Conservation (phyloP, 2,797 vertebrate genomes). For the Discoglossus pictus region DNA sequence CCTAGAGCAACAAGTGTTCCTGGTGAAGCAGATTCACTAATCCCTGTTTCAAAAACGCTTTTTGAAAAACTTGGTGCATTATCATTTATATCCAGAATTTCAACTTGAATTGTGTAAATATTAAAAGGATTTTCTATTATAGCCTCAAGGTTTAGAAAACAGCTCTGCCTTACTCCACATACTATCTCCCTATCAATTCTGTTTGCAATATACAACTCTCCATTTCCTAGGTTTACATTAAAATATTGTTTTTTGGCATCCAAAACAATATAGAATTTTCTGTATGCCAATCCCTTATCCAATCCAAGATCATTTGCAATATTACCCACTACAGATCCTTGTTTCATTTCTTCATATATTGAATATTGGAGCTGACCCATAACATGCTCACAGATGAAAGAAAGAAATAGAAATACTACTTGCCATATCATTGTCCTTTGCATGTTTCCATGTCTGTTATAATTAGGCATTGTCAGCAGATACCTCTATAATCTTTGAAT, state of each 20-base stretch:
- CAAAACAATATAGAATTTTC: conserved; percentile 29
- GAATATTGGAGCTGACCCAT: conserved; percentile 27
- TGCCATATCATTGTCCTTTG: conserved; percentile 17
- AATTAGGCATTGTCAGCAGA: background rate
- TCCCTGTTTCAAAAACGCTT: too few species aligned
- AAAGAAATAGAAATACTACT: conserved; percentile 21
- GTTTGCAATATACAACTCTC: too few species aligned
- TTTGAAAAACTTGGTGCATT: too few species aligned
- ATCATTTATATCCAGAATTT: too few species aligned
- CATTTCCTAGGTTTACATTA: conserved; percentile 5
- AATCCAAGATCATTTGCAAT: conserved; percentile 59
- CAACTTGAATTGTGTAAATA: too few species aligned
- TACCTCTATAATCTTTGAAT: background rate
- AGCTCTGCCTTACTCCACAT: too few species aligned
- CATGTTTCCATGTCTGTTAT: background rate
- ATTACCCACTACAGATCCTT: conserved; percentile 59
- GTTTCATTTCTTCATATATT: conserved; percentile 38
- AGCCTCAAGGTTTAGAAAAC: too few species aligned
- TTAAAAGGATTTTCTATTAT: too few species aligned
- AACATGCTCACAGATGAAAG: too few species aligned
- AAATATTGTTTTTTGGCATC: conserved; percentile 39
- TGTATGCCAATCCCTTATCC: conserved; percentile 49
- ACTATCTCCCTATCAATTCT: too few species aligned
- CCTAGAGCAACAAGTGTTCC: too few species aligned
- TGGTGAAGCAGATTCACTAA: too few species aligned